Evolutionary conservation across 2,888 invertebrate species (phyloP).

Genomic region (Eilema sororculum): DNA sequence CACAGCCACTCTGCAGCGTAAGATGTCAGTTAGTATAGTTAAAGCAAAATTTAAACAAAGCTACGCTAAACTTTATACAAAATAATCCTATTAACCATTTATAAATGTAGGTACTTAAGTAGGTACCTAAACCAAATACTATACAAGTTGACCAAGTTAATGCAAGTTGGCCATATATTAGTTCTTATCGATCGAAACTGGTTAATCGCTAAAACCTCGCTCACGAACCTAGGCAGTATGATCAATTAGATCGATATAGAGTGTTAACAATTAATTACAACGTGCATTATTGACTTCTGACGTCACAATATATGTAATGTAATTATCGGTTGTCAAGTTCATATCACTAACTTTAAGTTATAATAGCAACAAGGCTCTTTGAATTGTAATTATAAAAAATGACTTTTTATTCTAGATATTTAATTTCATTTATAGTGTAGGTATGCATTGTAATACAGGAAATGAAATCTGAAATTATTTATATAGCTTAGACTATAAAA

Average conservation of each 20-base stretch:
- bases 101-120: no score
- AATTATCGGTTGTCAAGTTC: slow-evolving; percentile 45
- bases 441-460: neutral
- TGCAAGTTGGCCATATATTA: neutral
- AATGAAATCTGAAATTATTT: neutral
- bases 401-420: neutral
- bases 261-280: slow-evolving; percentile 60
- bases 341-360: slow-evolving; percentile 37
- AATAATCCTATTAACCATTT: no score
- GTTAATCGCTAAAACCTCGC: slow-evolving; percentile 4
- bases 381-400: neutral
- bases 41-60: no score
- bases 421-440: neutral
- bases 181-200: neutral
- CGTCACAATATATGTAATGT: slow-evolving; percentile 52
- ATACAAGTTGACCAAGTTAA: neutral
- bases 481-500: no score
- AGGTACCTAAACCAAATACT: neutral
- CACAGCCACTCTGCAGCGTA: no score
- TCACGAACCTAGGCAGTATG: slow-evolving; percentile 22
- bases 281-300: slow-evolving; percentile 57
- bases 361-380: slow-evolving; percentile 21
- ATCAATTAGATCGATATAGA: slow-evolving; percentile 53
- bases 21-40: no score
- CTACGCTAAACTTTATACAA: no score